Evolutionary conservation across 2,113 vertebrate genomes (phyloP).

Genomic region (Dromaius novaehollandiae): DNA sequence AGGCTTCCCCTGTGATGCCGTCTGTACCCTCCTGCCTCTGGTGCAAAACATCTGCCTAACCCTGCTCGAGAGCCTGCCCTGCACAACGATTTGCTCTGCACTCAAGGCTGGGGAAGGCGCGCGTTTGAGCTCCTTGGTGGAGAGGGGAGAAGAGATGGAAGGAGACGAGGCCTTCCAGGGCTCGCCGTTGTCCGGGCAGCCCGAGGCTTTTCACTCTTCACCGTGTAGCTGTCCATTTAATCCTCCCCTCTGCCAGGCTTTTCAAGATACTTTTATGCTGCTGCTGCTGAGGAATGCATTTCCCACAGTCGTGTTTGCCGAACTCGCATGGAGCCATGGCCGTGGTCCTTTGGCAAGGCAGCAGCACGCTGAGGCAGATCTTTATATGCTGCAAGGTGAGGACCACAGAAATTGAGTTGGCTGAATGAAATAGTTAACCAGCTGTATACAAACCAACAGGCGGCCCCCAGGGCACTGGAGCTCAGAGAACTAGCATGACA

Average conservation of each 20-base stretch:
- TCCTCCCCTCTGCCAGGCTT: neutral
- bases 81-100: neutral
- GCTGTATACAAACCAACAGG: neutral
- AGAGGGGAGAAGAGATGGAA: neutral
- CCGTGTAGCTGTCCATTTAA: neutral
- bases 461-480: neutral
- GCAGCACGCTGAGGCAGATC: rapidly evolving
- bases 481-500: neutral
- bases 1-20: neutral
- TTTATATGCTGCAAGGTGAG: rapidly evolving
- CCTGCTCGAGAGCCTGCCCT: neutral
- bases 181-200: rapidly evolving
- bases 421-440: neutral
- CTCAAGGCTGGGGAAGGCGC: neutral
- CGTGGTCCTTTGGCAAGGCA: neutral
- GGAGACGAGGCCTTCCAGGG: rapidly evolving
- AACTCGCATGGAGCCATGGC: neutral
- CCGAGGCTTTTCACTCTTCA: neutral
- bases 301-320: neutral
- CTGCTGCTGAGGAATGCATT: neutral
- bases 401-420: neutral
- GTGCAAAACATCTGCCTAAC: neutral
- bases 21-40: neutral
- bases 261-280: neutral
- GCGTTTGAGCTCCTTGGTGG: neutral